phyloP scores from a whole-genome alignment of 2,113 vertebrate species.

The Dipodomys spectabilis region DNA sequence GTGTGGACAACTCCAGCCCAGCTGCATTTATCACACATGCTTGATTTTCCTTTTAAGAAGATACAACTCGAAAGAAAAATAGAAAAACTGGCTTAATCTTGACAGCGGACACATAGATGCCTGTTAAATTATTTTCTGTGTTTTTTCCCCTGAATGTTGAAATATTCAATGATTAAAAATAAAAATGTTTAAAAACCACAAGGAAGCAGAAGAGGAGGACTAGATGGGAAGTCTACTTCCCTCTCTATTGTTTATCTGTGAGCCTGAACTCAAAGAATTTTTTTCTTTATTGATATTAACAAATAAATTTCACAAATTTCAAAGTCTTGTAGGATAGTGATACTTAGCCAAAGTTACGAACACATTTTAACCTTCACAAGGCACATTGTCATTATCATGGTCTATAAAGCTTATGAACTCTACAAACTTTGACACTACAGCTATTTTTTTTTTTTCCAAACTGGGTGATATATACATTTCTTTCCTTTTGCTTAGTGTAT shows the following conservation, averaged over 20 bases:
- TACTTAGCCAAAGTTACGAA: too few relatives aligned
- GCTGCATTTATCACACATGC: background rate
- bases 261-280: background rate
- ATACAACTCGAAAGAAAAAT: background rate
- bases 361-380: too few relatives aligned
- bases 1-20: background rate
- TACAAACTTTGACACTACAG: too few relatives aligned
- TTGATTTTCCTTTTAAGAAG: slow-evolving; percentile 14
- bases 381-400: too few relatives aligned
- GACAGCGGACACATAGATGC: background rate
- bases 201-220: background rate
- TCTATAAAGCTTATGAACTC: too few relatives aligned
- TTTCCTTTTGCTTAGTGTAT: too few relatives aligned
- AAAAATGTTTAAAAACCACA: background rate
- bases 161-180: slow-evolving; percentile 31
- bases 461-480: too few relatives aligned
- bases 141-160: background rate
- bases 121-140: background rate
- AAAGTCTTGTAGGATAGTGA: too few relatives aligned
- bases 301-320: too few relatives aligned
- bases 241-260: background rate
- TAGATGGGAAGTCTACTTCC: background rate
- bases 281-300: too few relatives aligned
- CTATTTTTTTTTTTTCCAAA: too few relatives aligned
- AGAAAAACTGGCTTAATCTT: background rate